Percentiles rank a stretch among this genome's conserved stretches.
These are phyloP conservation scores for Busseola fusca DNA, from an alignment of 2,888 invertebrate genomes.

Conservation along the genomic window DNA sequence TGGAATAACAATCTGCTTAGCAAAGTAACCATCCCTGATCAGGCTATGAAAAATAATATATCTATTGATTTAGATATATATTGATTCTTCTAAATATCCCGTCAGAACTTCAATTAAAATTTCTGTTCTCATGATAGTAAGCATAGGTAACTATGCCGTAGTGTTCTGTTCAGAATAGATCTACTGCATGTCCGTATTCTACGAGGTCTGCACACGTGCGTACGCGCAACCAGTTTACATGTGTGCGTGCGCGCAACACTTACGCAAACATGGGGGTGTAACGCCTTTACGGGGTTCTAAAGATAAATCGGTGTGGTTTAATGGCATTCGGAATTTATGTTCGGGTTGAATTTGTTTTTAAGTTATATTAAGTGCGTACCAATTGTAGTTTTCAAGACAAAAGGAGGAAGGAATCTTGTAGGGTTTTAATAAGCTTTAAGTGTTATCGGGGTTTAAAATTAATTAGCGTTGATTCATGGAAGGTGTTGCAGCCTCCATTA, in stretches of 20 bases:
- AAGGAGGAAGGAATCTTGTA: conserved; percentile 47
- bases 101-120: neutral
- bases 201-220: conserved; percentile 29
- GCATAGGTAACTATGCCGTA: neutral
- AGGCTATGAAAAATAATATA: neutral
- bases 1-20: neutral
- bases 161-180: neutral
- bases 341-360: conserved; percentile 78
- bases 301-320: conserved; percentile 82
- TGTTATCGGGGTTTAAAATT: conserved; percentile 43
- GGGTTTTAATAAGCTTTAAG: conserved; percentile 49
- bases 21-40: neutral
- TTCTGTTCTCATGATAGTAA: neutral
- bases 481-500: conserved; percentile 9
- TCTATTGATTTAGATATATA: neutral
- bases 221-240: conserved; percentile 32
- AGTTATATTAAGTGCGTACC: conserved; percentile 70
- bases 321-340: conserved; percentile 86
- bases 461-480: conserved; percentile 34
- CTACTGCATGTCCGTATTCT: conserved; percentile 1
- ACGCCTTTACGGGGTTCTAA: conserved; percentile 63
- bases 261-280: conserved; percentile 83
- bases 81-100: neutral
- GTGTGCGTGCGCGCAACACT: conserved; percentile 72
- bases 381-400: conserved; percentile 61